Percentiles rank a stretch among this genome's conserved stretches.
Conservation (phyloP, 64 coral and sea anemone species). For the Actinia equina region DNA sequence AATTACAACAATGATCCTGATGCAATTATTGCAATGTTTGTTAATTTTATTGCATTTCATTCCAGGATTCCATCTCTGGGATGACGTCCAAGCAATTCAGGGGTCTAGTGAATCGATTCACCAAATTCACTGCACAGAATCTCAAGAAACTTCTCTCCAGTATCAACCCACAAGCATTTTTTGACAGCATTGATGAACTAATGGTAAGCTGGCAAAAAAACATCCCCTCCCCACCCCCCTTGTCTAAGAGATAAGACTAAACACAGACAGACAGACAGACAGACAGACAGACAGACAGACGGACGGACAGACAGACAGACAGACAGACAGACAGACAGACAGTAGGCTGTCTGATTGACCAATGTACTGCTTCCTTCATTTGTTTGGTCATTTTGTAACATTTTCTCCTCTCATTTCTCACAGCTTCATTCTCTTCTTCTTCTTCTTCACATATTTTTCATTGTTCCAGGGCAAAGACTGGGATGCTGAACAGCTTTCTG, state of each 20-base stretch:
- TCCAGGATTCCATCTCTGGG: conserved; percentile 53
- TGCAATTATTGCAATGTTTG: too few species aligned
- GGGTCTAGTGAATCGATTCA: conserved; percentile 59
- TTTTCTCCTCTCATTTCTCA: neutral
- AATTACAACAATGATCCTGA: too few species aligned
- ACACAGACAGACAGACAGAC: too few species aligned
- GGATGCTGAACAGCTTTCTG: conserved; percentile 70
- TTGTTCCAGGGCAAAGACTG: conserved; percentile 47
- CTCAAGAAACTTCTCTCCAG: conserved; percentile 49
- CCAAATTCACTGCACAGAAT: conserved; percentile 73
- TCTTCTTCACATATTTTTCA: neutral
- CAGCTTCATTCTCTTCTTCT: too few species aligned
- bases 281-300: too few species aligned
- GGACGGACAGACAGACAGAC: too few species aligned
- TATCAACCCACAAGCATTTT: conserved; percentile 67
- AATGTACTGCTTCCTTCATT: neutral
- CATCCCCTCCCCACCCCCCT: neutral
- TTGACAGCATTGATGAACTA: conserved; percentile 60
- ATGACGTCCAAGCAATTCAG: conserved; percentile 62
- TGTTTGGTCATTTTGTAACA: neutral
- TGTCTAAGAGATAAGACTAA: too few species aligned
- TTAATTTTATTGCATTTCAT: neutral
- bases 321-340: too few species aligned
- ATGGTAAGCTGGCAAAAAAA: conserved; percentile 13
- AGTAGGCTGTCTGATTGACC: too few species aligned